Base-by-base conservation (phyloP, 2,113 vertebrate species). In the Larimichthys polyactis region DNA sequence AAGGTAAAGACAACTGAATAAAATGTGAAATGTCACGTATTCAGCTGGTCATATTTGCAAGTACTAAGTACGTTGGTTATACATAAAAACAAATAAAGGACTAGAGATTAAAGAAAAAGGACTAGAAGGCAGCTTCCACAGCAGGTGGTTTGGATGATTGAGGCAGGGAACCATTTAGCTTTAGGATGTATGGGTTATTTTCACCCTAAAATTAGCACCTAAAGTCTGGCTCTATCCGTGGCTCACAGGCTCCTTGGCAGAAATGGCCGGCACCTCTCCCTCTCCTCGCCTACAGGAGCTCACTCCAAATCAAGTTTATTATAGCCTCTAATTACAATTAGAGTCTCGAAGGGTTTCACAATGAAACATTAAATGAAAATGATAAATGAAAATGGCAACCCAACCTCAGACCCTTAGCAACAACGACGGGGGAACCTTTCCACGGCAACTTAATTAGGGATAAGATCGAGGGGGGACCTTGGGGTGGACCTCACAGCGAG, bases 281-380 rank as follows among this genome's bases (percentile, higher is more conserved):
- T 49, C 81, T 71, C 15, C 62, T 78, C 52, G 7, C 84, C 84
- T 84, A 79, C 87, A 83, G 82, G 86, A 82, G 75, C 83, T 77
- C 83, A 55, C 81, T 71, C 82, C 86, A 90, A 91, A 93, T 93
- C 84, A 91, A 85, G 71, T 92, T 91, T 88, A 88, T 92, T 88
- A 90, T 46, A 81, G 79, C 60, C 73, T 66, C 83, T 91, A 89
- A 92, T 93, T 91, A 83, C 82, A 92, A 89, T 92, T 88, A 90
- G 40, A 36, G 87, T 87, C 91, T 90, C 91, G 73, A 75, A 78
- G 71, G 86, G 75, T 70, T 78, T 87, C 80, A 79, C 75, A 80
- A 65, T 84, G 73, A 83, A 89, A 90, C 79, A 87, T 85, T 85
- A 90, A 78, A 87, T 91, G 90, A 83, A 87, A 91, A 90, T 79